Percentiles rank a stretch among this genome's conserved stretches.
Evolutionary conservation across 2,888 invertebrate species (phyloP).

Genomic region (Zonitis immaculata): DNA sequence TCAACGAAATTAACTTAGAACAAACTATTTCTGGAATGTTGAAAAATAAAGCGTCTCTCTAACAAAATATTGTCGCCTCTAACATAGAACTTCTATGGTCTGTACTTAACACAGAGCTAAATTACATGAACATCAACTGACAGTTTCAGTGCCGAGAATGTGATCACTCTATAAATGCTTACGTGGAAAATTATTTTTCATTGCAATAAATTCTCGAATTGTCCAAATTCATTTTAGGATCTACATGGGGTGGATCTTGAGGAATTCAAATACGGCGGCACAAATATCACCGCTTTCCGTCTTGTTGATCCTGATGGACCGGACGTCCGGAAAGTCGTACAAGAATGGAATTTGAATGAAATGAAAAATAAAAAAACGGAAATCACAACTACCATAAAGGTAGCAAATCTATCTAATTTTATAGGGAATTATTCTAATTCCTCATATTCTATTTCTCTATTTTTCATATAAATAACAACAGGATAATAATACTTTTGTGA

Average conservation of each 20-base stretch:
- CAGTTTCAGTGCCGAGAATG: neutral
- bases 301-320: slow-evolving; percentile 79
- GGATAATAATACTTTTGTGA: slow-evolving; percentile 69
- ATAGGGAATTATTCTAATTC: no score
- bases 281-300: slow-evolving; percentile 91
- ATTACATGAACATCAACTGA: neutral
- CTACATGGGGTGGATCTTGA: slow-evolving; percentile 87
- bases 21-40: no score
- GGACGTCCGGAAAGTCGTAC: slow-evolving; percentile 72
- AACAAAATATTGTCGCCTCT: neutral
- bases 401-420: no score
- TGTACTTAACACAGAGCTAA: neutral
- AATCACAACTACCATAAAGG: slow-evolving; percentile 26
- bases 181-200: no score
- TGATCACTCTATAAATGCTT: neutral
- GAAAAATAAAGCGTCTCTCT: neutral
- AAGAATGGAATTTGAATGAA: slow-evolving; percentile 72
- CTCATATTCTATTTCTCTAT: slow-evolving; percentile 11
- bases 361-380: slow-evolving; percentile 50
- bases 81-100: neutral
- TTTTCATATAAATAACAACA: no score
- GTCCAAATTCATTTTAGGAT: slow-evolving; percentile 58
- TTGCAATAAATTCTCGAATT: no score
- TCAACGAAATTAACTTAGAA: no score
- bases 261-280: slow-evolving; percentile 91